Conservation (phyloP, 2,888 invertebrate species). For the Chrysolina haemoptera region DNA sequence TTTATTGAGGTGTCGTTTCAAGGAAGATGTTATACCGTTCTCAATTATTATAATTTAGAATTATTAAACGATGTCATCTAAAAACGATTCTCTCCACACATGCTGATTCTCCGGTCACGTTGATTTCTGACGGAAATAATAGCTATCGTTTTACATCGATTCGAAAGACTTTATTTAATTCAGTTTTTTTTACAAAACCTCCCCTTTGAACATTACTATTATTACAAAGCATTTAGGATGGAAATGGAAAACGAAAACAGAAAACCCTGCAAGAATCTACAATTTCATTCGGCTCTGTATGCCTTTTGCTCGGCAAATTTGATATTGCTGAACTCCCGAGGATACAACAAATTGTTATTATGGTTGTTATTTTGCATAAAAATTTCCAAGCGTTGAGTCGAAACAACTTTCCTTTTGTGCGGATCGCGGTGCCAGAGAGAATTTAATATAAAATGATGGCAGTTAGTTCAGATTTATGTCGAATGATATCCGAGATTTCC, state of each 20-base stretch:
- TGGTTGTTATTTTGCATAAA: slow-evolving; percentile 41
- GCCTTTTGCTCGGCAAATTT: slow-evolving; percentile 25
- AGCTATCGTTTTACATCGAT: background rate
- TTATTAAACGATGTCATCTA: background rate
- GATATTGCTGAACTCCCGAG: slow-evolving; percentile 38
- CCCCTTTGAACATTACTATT: slow-evolving; percentile 22
- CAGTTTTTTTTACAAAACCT: slow-evolving; percentile 9
- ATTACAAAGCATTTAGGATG: slow-evolving; percentile 23
- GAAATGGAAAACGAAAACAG: slow-evolving; percentile 22
- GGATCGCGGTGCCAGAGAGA: slow-evolving; percentile 19
- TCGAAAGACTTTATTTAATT: slow-evolving; percentile 20
- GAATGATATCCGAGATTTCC: slow-evolving; percentile 25
- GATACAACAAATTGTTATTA: slow-evolving; percentile 39
- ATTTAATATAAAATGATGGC: slow-evolving; percentile 33
- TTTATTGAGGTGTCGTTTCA: no score
- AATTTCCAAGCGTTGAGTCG: slow-evolving; percentile 33
- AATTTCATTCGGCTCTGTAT: slow-evolving; percentile 20
- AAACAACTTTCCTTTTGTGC: slow-evolving; percentile 33
- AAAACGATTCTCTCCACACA: background rate
- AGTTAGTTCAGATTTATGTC: slow-evolving; percentile 28
- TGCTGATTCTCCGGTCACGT: background rate
- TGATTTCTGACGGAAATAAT: slow-evolving; percentile 13
- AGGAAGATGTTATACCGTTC: no score
- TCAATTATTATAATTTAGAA: background rate
- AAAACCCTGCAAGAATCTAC: slow-evolving; percentile 16